Percentiles rank a stretch among this genome's conserved stretches.
Evolutionary conservation across 2,113 vertebrate species (phyloP).

Genomic region (Heliornis fulica): DNA sequence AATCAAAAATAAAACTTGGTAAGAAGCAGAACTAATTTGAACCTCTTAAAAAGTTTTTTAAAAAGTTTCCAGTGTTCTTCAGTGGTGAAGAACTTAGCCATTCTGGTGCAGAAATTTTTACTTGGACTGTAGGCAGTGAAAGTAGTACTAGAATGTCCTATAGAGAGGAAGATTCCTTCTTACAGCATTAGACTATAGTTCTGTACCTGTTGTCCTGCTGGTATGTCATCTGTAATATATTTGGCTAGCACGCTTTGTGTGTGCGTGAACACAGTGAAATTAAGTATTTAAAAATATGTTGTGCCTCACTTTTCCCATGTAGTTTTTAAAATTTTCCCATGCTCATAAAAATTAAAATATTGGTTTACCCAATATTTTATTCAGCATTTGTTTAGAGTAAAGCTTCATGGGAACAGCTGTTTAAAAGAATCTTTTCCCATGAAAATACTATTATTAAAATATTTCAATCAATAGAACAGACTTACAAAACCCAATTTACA

Average conservation of each 20-base stretch:
- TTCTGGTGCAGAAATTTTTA: not conserved
- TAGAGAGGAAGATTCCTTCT: not conserved
- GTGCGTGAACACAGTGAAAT: not conserved
- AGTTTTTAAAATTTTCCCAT: not conserved
- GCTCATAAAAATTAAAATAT: conserved; percentile 9
- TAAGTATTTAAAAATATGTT: not conserved
- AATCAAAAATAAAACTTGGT: not conserved
- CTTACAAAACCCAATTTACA: not conserved
- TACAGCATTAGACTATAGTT: not conserved
- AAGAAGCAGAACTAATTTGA: not conserved
- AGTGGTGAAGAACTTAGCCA: not conserved
- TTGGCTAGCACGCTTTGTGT: not conserved
- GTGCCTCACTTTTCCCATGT: not conserved
- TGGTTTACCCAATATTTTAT: not conserved
- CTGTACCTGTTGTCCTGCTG: not conserved
- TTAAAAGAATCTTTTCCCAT: not conserved
- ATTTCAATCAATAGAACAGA: conserved; percentile 14
- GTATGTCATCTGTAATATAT: not conserved
- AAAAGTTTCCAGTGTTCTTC: too few relatives aligned
- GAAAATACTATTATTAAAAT: conserved; percentile 11
- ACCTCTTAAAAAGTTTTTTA: too few relatives aligned
- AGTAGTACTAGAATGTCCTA: not conserved
- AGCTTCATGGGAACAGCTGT: not conserved
- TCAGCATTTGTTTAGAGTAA: conserved; percentile 14
- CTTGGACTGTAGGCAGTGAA: not conserved